Evolutionary conservation across 1,140 invertebrate genomes (phyloP).

Genomic region (Lethocerus indicus): DNA sequence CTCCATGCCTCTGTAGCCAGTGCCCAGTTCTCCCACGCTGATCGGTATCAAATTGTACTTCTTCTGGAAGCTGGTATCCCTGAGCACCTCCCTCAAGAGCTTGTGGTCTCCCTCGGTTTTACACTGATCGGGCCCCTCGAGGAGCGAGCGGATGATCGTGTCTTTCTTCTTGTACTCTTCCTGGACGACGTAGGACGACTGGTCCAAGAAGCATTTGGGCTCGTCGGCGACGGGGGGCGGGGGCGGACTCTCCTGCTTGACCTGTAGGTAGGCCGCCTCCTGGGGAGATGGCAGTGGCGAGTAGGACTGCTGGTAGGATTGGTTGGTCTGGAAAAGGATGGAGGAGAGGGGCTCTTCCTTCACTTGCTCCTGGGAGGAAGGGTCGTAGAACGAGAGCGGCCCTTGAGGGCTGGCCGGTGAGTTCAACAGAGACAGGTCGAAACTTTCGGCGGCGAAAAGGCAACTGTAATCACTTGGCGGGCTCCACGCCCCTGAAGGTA

Average conservation of each 20-base stretch:
- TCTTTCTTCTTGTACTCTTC: conserved; percentile 7
- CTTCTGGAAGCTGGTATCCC: conserved; percentile 67
- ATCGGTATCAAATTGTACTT: conserved; percentile 62
- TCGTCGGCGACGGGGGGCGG: background rate
- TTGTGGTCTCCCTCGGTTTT: conserved; percentile 30
- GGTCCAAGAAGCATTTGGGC: background rate
- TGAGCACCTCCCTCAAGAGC: conserved; percentile 57
- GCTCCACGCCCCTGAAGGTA: conserved; percentile 46
- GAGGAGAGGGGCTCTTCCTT: conserved; percentile 17
- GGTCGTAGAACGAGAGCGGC: too few relatives aligned
- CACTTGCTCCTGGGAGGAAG: conserved; percentile 5
- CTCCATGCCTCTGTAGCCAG: conserved; percentile 34
- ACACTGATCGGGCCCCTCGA: conserved; percentile 5
- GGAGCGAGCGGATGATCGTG: conserved; percentile 5
- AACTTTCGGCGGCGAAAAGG: conserved; percentile 40
- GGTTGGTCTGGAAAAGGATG: too few relatives aligned
- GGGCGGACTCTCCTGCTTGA: conserved; percentile 29
- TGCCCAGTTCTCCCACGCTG: conserved; percentile 33
- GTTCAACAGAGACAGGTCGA: conserved; percentile 56
- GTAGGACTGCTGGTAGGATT: too few relatives aligned
- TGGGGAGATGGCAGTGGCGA: too few relatives aligned
- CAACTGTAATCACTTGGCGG: conserved; percentile 45
- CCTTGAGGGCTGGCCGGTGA: conserved; percentile 22
- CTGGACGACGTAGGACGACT: background rate
- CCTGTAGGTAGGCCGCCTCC: too few relatives aligned